Evolutionary conservation across 1,140 invertebrate species (phyloP).

Genomic region (Ceratina japonica): DNA sequence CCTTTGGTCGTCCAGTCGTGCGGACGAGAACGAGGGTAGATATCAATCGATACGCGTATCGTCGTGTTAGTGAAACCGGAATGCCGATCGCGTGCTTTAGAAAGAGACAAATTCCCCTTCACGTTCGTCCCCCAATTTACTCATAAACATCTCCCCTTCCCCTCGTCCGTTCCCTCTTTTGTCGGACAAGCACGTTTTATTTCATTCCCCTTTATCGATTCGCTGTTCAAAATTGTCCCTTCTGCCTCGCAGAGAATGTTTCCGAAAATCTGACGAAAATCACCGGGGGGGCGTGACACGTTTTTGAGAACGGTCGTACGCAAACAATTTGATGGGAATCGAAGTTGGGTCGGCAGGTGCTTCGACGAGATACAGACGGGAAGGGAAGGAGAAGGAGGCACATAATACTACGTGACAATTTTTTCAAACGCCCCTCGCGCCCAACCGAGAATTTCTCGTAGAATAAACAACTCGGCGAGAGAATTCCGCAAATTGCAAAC

Average conservation of each 20-base stretch:
- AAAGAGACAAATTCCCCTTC: background rate
- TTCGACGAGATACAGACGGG: background rate
- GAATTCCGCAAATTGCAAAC: background rate
- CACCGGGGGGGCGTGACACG: too few species aligned
- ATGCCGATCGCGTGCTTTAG: constrained; percentile 28
- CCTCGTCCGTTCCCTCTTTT: too few species aligned
- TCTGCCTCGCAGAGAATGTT: background rate
- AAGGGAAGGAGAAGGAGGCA: too few species aligned
- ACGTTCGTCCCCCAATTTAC: background rate
- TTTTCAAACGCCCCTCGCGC: background rate
- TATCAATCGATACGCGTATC: constrained; percentile 26
- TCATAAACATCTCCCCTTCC: constrained; percentile 17
- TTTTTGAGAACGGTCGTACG: constrained; percentile 5
- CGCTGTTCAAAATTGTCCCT: background rate
- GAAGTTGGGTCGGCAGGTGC: constrained; percentile 2
- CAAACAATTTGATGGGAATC: constrained; percentile 44
- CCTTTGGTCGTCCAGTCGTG: constrained; percentile 14
- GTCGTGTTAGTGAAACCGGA: background rate
- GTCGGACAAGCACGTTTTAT: background rate
- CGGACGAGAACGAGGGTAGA: constrained; percentile 13
- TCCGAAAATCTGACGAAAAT: constrained; percentile 16
- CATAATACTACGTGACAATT: constrained; percentile 31
- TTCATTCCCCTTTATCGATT: background rate
- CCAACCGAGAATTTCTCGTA: too few species aligned
- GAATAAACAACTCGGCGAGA: constrained; percentile 18